These are phyloP conservation scores for Campylomormyrus tamandua DNA, from an alignment of 2,113 vertebrate genomes.

Conservation along the genomic window DNA sequence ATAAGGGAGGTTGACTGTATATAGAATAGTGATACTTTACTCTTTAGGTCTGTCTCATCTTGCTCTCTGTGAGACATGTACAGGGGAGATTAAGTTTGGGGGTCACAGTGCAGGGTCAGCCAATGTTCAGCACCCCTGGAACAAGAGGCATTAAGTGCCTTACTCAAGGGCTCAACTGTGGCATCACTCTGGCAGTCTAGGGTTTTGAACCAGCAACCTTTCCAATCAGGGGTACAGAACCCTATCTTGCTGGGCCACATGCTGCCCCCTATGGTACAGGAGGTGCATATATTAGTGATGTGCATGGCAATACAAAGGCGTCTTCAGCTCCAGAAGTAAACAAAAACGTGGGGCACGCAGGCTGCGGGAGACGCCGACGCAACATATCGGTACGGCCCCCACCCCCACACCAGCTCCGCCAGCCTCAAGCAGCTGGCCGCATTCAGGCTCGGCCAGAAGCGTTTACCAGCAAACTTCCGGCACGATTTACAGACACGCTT, in stretches of 20 bases:
- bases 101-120: too few species aligned
- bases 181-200: too few species aligned
- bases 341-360: background rate
- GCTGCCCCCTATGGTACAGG: background rate
- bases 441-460: background rate
- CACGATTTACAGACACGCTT: background rate
- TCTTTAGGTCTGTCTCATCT: background rate
- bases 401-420: background rate
- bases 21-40: background rate
- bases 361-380: background rate
- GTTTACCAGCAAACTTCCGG: background rate
- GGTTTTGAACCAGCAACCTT: background rate
- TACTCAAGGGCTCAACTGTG: too few species aligned
- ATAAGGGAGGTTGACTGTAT: too few species aligned
- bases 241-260: background rate
- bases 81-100: background rate
- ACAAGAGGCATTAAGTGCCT: too few species aligned
- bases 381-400: too few species aligned
- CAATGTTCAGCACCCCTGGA: too few species aligned
- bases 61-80: background rate
- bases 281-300: background rate
- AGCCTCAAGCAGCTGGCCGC: background rate
- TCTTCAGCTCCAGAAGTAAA: background rate
- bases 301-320: background rate
- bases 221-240: background rate